Evolutionary conservation across 1,140 invertebrate genomes (phyloP), one percentile per base, ranked within the genome.

Genomic region (Papilio polyxenes): DNA sequence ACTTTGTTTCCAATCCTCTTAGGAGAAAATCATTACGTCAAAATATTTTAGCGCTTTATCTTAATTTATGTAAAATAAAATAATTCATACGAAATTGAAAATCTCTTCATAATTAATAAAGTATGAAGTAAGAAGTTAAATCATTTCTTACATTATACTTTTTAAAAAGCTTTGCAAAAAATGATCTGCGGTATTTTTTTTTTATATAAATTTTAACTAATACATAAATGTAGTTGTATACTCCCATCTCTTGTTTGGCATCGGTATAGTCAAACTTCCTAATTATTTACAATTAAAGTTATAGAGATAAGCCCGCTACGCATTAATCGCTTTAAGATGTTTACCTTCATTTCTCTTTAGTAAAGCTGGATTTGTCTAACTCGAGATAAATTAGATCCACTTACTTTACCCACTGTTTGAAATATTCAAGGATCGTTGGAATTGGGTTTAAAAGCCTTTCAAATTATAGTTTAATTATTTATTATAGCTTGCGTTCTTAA

Each of bases 1-100:
- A 72, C 65, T 72, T 72, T 72, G 65, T 72, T 72, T 72, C 31
- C 23, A 72, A 72, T 72, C 65, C 65, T 3, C 65, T 72, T 72
- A 72, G 65, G 65, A 72, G 65, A 40, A 40, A 72, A 72, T 72
- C 17, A 72, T 2, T 37, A 17, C 65, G 65, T 72, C 31, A 40
- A 37, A 72, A 72, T 23, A 37, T 72, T 31, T 72, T 72, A 72
- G 13, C 2, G 62, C 62, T 69, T 23, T 31, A 72, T 72, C 13
- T 72, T 37, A 37, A 37, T 72, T 72, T 5, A 72, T 37, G 65
- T 13, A 40, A 31, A 72, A 72, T 40, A 15, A 72, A 37, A 72
- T 72, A 2, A 20, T 62, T 62, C 17, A 6, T 20, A 9, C 23
- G 23, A 20, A 9, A 9, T 62, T 62, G 3, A 23, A 20, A 9